A percentile compares a stretch with the other conserved stretches of the same genome.
Conservation (phyloP, 2,797 vertebrate genomes). For the Sebastes iracundus region DNA sequence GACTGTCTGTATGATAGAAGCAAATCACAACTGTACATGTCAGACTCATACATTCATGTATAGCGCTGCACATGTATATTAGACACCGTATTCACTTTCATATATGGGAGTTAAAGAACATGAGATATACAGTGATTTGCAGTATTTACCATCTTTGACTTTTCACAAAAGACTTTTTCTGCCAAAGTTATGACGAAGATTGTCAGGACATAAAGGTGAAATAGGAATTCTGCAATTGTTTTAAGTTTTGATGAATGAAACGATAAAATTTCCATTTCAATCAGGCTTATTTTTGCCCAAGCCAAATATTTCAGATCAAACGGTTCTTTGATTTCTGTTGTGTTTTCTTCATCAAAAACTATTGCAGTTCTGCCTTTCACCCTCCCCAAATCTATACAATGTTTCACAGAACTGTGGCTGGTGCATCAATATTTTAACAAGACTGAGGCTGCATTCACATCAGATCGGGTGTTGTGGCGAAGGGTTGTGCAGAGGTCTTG, state of each 20-base stretch:
- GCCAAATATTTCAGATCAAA: neutral
- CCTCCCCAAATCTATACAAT: neutral
- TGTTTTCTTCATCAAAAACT: neutral
- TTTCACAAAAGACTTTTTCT: neutral
- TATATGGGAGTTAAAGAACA: neutral
- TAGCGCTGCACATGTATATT: neutral
- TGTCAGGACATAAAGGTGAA: neutral
- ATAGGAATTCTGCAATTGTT: neutral
- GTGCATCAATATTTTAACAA: neutral
- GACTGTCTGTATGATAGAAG: conserved; percentile 40
- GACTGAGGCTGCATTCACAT: neutral
- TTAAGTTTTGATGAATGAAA: neutral
- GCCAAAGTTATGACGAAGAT: neutral
- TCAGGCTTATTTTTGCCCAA: neutral
- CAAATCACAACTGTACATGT: neutral
- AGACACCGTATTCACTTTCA: neutral
- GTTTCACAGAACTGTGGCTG: neutral
- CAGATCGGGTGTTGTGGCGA: too few species aligned
- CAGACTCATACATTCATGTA: neutral
- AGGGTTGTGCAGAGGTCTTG: too few species aligned
- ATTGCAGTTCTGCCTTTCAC: neutral
- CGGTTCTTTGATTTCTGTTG: neutral
- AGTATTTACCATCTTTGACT: neutral
- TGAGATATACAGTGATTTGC: neutral
- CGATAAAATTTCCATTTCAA: neutral